Evolutionary conservation across 2,113 vertebrate species (phyloP).

Genomic region (Girardinichthys multiradiatus): DNA sequence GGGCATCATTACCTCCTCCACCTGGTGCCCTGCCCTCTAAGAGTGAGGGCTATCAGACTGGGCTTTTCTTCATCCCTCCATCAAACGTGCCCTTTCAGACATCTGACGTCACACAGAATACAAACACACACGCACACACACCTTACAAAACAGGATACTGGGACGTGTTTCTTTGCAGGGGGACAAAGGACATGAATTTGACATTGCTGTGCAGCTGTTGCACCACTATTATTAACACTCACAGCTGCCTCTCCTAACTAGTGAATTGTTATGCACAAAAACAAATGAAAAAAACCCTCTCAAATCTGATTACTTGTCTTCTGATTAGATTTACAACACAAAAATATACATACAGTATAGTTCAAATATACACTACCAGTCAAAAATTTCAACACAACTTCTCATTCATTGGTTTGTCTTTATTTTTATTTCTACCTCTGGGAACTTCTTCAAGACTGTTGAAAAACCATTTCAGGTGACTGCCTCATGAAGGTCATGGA

Average conservation of each 20-base stretch:
- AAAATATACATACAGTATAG: not conserved
- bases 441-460: no score
- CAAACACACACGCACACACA: conserved; percentile 7
- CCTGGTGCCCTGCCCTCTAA: conserved; percentile 53
- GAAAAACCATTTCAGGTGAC: no score
- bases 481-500: no score
- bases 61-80: conserved; percentile 39
- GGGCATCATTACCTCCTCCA: conserved; percentile 60
- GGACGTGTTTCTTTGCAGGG: conserved; percentile 17
- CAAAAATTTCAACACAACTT: no score
- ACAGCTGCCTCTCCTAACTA: not conserved
- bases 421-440: no score
- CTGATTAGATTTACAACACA: not conserved
- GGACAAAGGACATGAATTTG: not conserved
- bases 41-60: conserved; percentile 39
- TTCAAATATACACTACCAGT: no score
- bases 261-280: not conserved
- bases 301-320: not conserved
- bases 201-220: not conserved
- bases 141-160: not conserved
- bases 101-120: conserved; percentile 14
- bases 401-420: no score
- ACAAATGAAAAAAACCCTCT: not conserved
- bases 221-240: not conserved
- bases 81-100: conserved; percentile 34